phyloP scores from a whole-genome alignment of 2,113 vertebrate species.

The Macquaria australasica region DNA sequence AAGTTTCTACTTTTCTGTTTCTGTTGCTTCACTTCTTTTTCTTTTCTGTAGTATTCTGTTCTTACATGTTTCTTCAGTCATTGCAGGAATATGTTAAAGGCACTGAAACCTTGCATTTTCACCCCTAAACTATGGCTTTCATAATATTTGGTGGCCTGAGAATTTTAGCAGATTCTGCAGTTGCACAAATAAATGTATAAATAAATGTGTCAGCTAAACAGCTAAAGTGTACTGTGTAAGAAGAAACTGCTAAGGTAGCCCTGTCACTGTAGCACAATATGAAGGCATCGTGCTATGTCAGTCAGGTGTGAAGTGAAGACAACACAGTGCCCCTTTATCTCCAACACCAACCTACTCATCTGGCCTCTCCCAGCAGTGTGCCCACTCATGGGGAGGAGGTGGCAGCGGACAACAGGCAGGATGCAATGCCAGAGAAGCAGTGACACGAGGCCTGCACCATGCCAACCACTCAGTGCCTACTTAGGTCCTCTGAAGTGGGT shows the following conservation, averaged over 20 bases:
- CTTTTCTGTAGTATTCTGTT: neutral
- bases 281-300: conserved; percentile 13
- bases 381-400: conserved; percentile 42
- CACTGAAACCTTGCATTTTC: neutral
- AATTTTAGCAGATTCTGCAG: conserved; percentile 2
- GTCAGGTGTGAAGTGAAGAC: conserved; percentile 56
- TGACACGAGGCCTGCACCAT: conserved; percentile 46
- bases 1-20: neutral
- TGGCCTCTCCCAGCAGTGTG: conserved; percentile 43
- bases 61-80: neutral
- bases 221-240: neutral
- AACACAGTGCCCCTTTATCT: conserved; percentile 25
- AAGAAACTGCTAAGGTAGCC: neutral
- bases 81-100: too few species aligned
- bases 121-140: neutral
- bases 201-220: neutral
- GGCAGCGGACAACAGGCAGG: conserved; percentile 33
- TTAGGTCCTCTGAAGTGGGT: conserved; percentile 61
- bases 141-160: neutral
- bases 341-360: conserved; percentile 40
- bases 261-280: neutral
- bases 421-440: conserved; percentile 29
- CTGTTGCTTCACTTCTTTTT: neutral
- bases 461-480: conserved; percentile 71
- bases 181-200: neutral